Base-by-base conservation (phyloP, 2,888 invertebrate genomes). In the Folsomia manolachei region DNA sequence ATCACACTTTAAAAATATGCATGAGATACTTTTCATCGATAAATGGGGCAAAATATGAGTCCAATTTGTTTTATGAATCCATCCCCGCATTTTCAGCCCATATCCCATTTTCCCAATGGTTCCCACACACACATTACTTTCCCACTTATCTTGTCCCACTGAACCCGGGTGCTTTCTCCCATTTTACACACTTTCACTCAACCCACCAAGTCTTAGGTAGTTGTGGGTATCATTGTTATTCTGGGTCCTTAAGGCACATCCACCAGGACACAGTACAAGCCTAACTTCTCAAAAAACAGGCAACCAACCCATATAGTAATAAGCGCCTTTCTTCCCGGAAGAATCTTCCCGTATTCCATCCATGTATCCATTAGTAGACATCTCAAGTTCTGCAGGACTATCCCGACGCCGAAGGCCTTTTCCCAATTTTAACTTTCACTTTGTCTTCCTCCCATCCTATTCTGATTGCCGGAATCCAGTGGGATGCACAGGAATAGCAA, bases 391-490 rank as follows among this genome's bases (percentile, higher is more conserved):
- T n/a, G n/a, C n/a, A n/a, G n/a, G n/a, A n/a, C n/a, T 39, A 39
- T 9, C 39, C 39, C 14, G 14, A 39, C 39, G n/a, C 39, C 39
- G 39, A 39, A 39, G 39, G 39, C 39, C 39, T 39, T 39, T 62
- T 62, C 62, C 24, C 62, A 62, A 62, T 62, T 62, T 23, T 23
- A 62, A 62, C 62, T 62, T 62, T 62, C 62, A 62, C 62, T 62
- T 62, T 62, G 25, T 39, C 39, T 39, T 39, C 39, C 39, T 39
- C 4, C 4, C 14, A 39, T 9, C 14, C 39, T 39, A 39, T 14
- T 39, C 39, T 39, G 7, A 39, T 4, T 39, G 39, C 39, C 39
- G 39, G 39, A 39, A 39, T 4, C 39, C 39, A n/a, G 39, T 39
- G 39, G 39, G 39, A 14, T 39, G n/a, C 39, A 39, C 7, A 39